phyloP scores from a whole-genome alignment of 2,113 vertebrate species.

The Ciconia maguari region DNA sequence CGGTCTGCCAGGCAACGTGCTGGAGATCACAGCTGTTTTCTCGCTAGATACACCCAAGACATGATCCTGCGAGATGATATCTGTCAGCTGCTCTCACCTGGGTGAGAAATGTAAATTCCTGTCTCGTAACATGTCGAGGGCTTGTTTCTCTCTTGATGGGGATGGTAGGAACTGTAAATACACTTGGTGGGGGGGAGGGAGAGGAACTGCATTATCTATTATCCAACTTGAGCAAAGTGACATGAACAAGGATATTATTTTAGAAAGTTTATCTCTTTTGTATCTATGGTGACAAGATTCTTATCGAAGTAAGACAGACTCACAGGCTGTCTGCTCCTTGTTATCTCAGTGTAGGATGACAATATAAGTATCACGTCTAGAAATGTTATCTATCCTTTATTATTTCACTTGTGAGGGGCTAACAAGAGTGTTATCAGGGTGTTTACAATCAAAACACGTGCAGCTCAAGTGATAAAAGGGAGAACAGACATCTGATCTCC shows the following conservation, averaged over 20 bases:
- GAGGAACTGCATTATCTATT: conserved; percentile 1
- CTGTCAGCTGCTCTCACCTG: background rate
- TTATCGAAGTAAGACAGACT: conserved; percentile 49
- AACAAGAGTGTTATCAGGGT: conserved; percentile 64
- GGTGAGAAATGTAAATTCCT: background rate
- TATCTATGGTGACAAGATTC: conserved; percentile 70
- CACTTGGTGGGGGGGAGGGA: background rate
- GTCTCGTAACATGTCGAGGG: rapidly evolving
- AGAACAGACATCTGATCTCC: conserved; percentile 65
- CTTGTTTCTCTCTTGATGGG: background rate
- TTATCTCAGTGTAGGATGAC: conserved; percentile 64
- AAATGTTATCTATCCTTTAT: conserved; percentile 68
- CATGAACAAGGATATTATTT: conserved; percentile 69
- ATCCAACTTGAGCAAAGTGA: conserved; percentile 61
- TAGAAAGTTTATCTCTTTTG: conserved; percentile 71
- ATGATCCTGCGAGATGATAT: rapidly evolving
- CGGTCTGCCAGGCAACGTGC: background rate
- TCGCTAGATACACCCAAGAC: background rate
- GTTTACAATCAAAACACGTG: conserved; percentile 67
- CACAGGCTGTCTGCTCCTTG: conserved; percentile 28
- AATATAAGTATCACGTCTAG: conserved; percentile 45
- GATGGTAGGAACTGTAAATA: conserved; percentile 12
- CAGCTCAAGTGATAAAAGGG: conserved; percentile 68
- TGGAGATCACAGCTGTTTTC: background rate
- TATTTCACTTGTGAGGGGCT: conserved; percentile 70